Base-by-base conservation (phyloP, 2,888 invertebrate species). In the Volucella inflata region DNA sequence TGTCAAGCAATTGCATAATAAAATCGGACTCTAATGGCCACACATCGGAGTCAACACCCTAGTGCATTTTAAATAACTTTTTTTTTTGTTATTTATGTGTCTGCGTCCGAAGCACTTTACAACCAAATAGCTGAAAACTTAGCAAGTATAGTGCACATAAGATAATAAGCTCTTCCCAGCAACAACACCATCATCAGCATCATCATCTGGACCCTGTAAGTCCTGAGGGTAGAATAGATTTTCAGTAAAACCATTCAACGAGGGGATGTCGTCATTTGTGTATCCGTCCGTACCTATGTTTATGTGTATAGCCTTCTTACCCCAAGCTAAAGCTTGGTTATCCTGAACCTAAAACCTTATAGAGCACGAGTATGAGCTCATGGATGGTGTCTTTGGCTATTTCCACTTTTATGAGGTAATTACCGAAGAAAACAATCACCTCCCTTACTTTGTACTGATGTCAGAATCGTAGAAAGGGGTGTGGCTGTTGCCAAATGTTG, bases 381-480 rank as follows among this genome's bases (percentile, higher is more conserved):
- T 51, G 30, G 17, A 44, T 10, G n/a, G 40, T 38, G 21, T 62
- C 51, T 16, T 68, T 16, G 16, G 60, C 67, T 68, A 62, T 70
- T 55, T 55, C 53, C 53, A 77, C 53, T 77, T 70, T 78, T 71
- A 70, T 78, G 62, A 78, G 70, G 77, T 64, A 70, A 78, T 78
- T 70, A 70, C 70, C 14, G 51, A 64, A 57, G 70, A 64, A 70
- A 70, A 68, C 70, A 77, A 70, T 77, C 68, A 62, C 70, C 70
- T 51, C 48, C 77, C 50, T n/a, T 38, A 48, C 17, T 21, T 38
- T 44, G 30, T 16, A 36, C 8, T 46, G 9, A 40, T 48, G 21
- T 57, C n/a, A 21, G 51, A 36, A 12, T 51, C 40, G 11, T 3
- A 53, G 11, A 14, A 8, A 9, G 62, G 77, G 70, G 55, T 70